phyloP scores from a whole-genome alignment of 2,888 invertebrate species.

The Hermodice carunculata region DNA sequence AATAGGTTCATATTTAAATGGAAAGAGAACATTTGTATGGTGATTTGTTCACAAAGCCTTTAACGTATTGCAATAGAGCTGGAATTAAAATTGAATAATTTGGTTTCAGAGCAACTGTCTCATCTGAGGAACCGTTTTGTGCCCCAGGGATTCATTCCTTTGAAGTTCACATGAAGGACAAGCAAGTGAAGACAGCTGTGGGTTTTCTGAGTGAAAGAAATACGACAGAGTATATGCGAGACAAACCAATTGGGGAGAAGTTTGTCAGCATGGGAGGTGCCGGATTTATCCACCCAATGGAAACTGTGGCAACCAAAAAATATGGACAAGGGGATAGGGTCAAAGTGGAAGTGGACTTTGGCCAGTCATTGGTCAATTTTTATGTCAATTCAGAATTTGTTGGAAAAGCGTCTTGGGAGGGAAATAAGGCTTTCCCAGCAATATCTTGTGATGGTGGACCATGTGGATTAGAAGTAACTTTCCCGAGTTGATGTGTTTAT shows the following conservation, averaged over 20 bases:
- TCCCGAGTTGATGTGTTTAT: too few relatives aligned
- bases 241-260: neutral
- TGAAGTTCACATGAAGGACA: constrained; percentile 15
- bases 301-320: constrained; percentile 7
- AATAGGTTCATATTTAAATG: too few relatives aligned
- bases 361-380: neutral
- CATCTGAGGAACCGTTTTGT: neutral
- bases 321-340: constrained; percentile 11
- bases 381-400: constrained; percentile 15
- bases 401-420: constrained; percentile 11
- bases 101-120: neutral
- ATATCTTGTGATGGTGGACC: constrained; percentile 16
- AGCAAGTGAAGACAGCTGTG: constrained; percentile 16
- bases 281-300: constrained; percentile 22
- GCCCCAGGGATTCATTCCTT: constrained; percentile 4
- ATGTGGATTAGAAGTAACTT: constrained; percentile 19
- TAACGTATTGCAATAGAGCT: too few relatives aligned
- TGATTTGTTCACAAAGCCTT: too few relatives aligned
- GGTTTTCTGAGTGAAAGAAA: constrained; percentile 10
- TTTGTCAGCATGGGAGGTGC: constrained; percentile 21
- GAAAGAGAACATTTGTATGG: too few relatives aligned
- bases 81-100: neutral
- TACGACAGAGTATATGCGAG: constrained; percentile 23
- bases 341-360: constrained; percentile 17
- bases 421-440: constrained; percentile 5